Conservation (phyloP, 23 tunicate species). For the Ascidia mentula region DNA sequence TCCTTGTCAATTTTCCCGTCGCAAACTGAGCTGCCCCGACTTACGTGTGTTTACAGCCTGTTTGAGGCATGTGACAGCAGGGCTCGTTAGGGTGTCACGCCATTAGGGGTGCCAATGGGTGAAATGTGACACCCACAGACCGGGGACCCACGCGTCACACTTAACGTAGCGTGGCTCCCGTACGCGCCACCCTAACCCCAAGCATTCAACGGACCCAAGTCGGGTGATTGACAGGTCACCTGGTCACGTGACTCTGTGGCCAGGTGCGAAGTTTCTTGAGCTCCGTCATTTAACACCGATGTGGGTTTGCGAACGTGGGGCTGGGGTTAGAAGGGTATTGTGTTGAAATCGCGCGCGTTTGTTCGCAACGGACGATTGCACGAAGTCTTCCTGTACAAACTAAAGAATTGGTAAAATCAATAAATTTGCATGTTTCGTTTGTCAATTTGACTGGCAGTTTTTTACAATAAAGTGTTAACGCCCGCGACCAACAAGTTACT, state of each 20-base stretch:
- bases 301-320: not conserved
- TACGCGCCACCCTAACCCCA: not conserved
- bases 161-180: constrained; percentile 8
- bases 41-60: constrained; percentile 2
- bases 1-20: no score
- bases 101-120: constrained; percentile 4
- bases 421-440: no score
- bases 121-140: not conserved
- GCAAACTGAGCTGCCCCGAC: no score
- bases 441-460: no score
- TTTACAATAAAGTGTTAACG: no score
- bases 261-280: constrained; percentile 8
- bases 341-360: not conserved
- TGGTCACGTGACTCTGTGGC: not conserved
- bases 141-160: constrained; percentile 12
- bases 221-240: not conserved
- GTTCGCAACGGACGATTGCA: no score
- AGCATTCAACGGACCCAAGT: not conserved
- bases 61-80: not conserved
- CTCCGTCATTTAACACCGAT: not conserved
- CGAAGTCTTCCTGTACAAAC: no score
- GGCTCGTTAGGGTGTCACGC: not conserved
- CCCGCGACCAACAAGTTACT: no score
- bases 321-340: not conserved
- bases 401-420: no score